Conservation (phyloP, 1,140 invertebrate species). For the Charaxes varanes region DNA sequence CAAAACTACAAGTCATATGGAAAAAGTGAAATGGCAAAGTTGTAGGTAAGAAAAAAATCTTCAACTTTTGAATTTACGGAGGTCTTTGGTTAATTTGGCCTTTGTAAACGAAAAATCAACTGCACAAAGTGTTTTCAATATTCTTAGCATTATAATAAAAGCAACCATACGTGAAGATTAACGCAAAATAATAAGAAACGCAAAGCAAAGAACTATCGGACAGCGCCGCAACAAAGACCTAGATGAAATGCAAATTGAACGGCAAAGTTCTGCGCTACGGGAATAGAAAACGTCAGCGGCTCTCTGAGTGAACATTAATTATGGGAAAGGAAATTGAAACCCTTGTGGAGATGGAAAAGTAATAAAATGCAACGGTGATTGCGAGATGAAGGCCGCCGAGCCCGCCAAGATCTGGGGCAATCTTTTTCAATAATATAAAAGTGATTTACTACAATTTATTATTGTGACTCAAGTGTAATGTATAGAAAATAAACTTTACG, state of each 20-base stretch:
- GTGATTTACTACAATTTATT: constrained; percentile 6
- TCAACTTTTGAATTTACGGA: no score
- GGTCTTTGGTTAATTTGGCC: no score
- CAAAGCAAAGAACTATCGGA: constrained; percentile 23
- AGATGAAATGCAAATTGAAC: constrained; percentile 61
- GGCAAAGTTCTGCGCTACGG: constrained; percentile 53
- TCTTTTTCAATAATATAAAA: constrained; percentile 15
- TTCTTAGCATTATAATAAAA: no score
- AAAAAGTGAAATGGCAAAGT: background rate
- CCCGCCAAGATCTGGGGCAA: constrained; percentile 22
- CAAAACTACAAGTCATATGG: no score
- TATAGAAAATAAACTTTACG: no score
- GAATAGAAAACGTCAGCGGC: constrained; percentile 61
- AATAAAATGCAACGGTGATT: constrained; percentile 71
- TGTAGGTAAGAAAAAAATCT: no score
- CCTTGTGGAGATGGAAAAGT: constrained; percentile 70
- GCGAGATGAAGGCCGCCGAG: constrained; percentile 51
- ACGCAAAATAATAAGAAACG: constrained; percentile 1
- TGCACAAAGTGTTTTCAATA: no score
- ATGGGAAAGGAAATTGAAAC: constrained; percentile 71
- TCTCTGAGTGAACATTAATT: constrained; percentile 68
- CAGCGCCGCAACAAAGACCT: constrained; percentile 39
- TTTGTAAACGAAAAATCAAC: no score
- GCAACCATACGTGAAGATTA: background rate
- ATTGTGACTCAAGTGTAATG: background rate